Base-by-base conservation (phyloP, 2,113 vertebrate genomes). In the Phalacrocorax brasilianus region DNA sequence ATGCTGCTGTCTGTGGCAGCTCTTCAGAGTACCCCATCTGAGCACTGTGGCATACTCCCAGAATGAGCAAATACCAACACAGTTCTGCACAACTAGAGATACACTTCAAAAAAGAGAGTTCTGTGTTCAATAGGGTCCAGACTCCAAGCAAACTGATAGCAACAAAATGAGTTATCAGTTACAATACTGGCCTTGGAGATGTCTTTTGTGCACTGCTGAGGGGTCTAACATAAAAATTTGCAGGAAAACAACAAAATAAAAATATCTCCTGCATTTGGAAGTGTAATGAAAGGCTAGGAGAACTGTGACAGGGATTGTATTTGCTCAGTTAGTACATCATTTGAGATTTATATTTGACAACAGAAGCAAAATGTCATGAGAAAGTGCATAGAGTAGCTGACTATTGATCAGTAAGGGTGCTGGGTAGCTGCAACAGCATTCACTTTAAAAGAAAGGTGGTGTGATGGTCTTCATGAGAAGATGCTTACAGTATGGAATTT, bases 201-300 rank as follows among this genome's bases (percentile, higher is more conserved):
- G 9, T 27, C 28, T 61, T 40, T n/a, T 61, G 4, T 44, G 19
- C 33, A 32, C 23, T 42, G 8, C 26, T 66, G 63, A 58, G 42
- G 8, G 4, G 1, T 61, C 12, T 88, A 63, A 95, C 28, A 73
- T 90, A 96, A 86, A 35, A 93, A 63, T 95, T 97, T 93, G 11
- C 76, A 76, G 91, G 83, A 95, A 96, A 65, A 1, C 20, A 50
- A 87, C 47, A 13, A 61, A 73, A 71, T 62, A 0, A 58, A 81
- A 66, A 9, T 10, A 61, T 70, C 85, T 38, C 76, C 32, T 27
- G n/a, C 55, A 76, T 85, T 76, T 91, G 53, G 93, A 95, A 95
- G 94, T 81, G 73, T 91, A 97, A 92, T 85, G 62, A 96, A 97
- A 95, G 72, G 28, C 66, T 92, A 92, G 76, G 35, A 97, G 83